Evolutionary conservation across 2,113 vertebrate species (phyloP).

Genomic region (Monopterus albus): DNA sequence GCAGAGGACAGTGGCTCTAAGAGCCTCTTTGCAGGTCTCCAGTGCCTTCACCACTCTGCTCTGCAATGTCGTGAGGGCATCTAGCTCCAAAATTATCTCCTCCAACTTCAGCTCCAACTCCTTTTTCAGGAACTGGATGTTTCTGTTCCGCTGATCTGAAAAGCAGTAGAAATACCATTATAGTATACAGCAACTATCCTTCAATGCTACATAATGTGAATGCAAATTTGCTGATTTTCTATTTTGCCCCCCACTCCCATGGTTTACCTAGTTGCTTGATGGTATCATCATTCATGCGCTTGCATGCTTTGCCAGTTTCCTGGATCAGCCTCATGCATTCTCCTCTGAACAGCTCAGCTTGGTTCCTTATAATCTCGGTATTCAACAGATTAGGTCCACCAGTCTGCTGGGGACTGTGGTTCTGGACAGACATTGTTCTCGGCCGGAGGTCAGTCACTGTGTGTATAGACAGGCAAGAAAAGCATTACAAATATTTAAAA

Average conservation of each 20-base stretch:
- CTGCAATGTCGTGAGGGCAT: conserved; percentile 80
- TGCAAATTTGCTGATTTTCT: too few species aligned
- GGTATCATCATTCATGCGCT: conserved; percentile 84
- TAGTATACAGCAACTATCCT: too few species aligned
- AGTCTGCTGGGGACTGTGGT: conserved; percentile 70
- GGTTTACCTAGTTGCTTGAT: conserved; percentile 88
- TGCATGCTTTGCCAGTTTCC: conserved; percentile 85
- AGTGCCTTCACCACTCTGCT: conserved; percentile 85
- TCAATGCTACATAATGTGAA: too few species aligned
- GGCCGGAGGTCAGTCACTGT: conserved; percentile 1
- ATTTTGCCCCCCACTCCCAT: too few species aligned
- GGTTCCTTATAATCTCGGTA: conserved; percentile 80
- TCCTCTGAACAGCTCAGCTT: conserved; percentile 81
- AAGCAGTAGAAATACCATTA: background rate
- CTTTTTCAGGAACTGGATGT: conserved; percentile 89
- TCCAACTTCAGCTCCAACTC: conserved; percentile 89
- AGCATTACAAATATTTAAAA: too few species aligned
- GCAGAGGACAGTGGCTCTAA: conserved; percentile 83
- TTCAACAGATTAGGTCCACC: conserved; percentile 64
- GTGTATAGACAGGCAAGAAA: background rate
- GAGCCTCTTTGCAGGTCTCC: conserved; percentile 82
- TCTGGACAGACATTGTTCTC: conserved; percentile 82
- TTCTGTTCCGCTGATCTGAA: conserved; percentile 87
- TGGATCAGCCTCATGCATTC: conserved; percentile 86
- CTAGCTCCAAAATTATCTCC: conserved; percentile 84